A percentile compares a stretch with the other conserved stretches of the same genome.
Conservation (phyloP, 2,113 vertebrate genomes). For the Crotalus horridus region DNA sequence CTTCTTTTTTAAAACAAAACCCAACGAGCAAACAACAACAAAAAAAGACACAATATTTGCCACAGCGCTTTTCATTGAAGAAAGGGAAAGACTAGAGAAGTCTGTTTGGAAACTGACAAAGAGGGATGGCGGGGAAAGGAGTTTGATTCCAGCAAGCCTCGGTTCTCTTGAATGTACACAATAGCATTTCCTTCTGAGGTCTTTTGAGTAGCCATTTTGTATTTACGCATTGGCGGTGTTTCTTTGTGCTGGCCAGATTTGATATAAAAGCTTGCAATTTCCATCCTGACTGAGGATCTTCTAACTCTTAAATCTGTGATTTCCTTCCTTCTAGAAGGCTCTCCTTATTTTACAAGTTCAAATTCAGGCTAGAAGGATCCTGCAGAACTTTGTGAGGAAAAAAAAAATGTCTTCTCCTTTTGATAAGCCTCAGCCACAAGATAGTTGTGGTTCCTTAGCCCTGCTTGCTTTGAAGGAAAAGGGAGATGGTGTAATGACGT, state of each 20-base stretch:
- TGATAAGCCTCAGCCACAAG: neutral
- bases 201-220: neutral
- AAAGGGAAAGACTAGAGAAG: neutral
- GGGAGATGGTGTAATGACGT: neutral
- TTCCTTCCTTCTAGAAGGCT: neutral
- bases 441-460: neutral
- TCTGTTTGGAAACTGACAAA: neutral
- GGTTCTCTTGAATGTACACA: neutral
- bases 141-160: neutral
- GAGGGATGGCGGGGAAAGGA: neutral
- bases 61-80: conserved; percentile 2
- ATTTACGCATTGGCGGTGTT: neutral
- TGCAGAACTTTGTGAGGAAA: neutral
- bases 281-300: neutral
- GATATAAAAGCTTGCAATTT: neutral
- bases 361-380: neutral
- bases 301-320: neutral
- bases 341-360: neutral
- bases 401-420: neutral
- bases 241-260: neutral
- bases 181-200: neutral
- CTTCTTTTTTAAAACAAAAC: neutral
- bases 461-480: neutral
- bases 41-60: neutral
- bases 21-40: conserved; percentile 23